phyloP scores from a whole-genome alignment of 2,888 invertebrate species.

The Diarsia dahlii region DNA sequence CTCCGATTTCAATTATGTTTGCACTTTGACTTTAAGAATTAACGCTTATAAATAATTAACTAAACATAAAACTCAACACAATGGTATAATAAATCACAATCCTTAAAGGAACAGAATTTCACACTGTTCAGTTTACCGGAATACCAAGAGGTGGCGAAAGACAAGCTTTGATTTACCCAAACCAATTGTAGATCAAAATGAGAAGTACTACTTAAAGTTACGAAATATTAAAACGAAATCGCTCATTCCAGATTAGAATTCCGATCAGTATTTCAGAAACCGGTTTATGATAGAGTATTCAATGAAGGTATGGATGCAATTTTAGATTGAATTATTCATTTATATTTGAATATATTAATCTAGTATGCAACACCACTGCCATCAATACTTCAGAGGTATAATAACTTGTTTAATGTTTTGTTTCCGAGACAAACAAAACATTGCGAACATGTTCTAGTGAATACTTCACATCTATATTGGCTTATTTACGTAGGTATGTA shows the following conservation, averaged over 20 bases:
- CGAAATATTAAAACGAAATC: conserved; percentile 59
- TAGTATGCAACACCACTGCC: conserved; percentile 38
- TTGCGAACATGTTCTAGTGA: not conserved
- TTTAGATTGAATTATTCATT: conserved; percentile 59
- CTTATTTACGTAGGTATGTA: not conserved
- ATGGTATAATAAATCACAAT: too few relatives aligned
- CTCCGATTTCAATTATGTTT: too few relatives aligned
- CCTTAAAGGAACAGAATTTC: not conserved
- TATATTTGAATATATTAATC: conserved; percentile 55
- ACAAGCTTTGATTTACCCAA: not conserved
- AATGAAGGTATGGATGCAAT: conserved; percentile 61
- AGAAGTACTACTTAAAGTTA: conserved; percentile 25
- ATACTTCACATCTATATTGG: not conserved
- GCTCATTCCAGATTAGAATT: conserved; percentile 53
- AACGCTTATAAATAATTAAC: too few relatives aligned
- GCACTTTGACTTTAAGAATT: too few relatives aligned
- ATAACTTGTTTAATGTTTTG: conserved; percentile 6
- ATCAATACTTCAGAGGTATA: conserved; percentile 10
- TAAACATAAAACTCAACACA: too few relatives aligned
- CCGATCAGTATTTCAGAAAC: conserved; percentile 54
- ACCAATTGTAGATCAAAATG: conserved; percentile 17
- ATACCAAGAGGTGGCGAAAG: not conserved
- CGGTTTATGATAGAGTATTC: conserved; percentile 57
- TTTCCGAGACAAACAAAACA: conserved; percentile 3
- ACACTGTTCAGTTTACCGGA: not conserved